Base-by-base conservation (phyloP, 2,797 vertebrate species). In the Sebastes nivosus region DNA sequence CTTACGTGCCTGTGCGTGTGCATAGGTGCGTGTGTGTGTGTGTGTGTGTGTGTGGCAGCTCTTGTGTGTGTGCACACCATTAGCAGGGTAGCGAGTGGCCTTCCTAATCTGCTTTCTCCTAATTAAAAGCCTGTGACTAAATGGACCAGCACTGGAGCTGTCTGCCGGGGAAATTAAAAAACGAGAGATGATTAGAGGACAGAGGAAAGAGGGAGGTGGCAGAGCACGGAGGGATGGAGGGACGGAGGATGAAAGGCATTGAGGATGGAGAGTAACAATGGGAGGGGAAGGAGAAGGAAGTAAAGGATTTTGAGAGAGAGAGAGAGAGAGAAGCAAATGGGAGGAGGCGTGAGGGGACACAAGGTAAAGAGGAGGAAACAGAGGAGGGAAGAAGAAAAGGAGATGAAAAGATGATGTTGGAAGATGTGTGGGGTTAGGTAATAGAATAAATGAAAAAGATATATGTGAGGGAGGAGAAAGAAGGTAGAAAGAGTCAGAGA, bases 51-150 rank as follows among this genome's bases (percentile, higher is more conserved):
- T 73, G 58, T 58, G 27, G 4, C 4, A 6, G 9, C 30, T 18
- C n/a, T 25, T 75, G 74, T 77, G 57, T 77, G 73, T 9, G 9
- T 72, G 38, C 29, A 70, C 65, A 72, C 73, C 64, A 89, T 90
- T 82, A 84, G 75, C 75, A 68, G 68, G 80, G 72, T 84, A 79
- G 82, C 87, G 84, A 89, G 80, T 92, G 86, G 84, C 75, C 81
- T 87, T 90, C 84, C 63, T 91, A 92, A 93, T 93, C 85, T 90
- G 79, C 87, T 85, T 91, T 82, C 83, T 87, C 73, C 84, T 93
- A 91, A 92, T 93, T 93, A 92, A 94, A 94, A 91, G 90, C 80
- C 88, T 91, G 87, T 91, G 90, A 91, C 91, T 94, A 92, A 93
- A 94, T 83, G 87, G 90, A 88, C 72, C 78, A 81, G 75, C 79